Evolutionary conservation across 1,140 invertebrate species (phyloP).

Genomic region (Tetramorium simillimum): DNA sequence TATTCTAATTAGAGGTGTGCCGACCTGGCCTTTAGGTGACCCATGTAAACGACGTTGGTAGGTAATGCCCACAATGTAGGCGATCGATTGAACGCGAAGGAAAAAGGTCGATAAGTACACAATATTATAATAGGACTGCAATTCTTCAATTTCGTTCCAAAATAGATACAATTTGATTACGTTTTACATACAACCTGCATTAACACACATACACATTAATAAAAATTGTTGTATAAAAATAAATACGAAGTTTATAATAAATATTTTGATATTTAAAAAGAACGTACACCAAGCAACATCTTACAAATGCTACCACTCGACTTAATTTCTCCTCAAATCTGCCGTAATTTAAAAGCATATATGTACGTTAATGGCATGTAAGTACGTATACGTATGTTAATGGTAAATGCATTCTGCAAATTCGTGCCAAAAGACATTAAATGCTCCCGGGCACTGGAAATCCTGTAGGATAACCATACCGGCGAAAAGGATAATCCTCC

Average conservation of each 20-base stretch:
- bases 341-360: background rate
- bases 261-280: background rate
- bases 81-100: slow-evolving; percentile 9
- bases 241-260: background rate
- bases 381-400: background rate
- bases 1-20: slow-evolving; percentile 72
- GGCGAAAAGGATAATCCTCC: slow-evolving; percentile 52
- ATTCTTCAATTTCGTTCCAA: background rate
- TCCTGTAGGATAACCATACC: slow-evolving; percentile 29
- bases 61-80: slow-evolving; percentile 37
- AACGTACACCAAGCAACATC: background rate
- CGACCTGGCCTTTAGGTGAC: slow-evolving; percentile 52
- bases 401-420: slow-evolving; percentile 12
- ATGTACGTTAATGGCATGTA: background rate
- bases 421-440: background rate
- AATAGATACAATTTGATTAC: background rate
- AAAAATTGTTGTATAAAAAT: background rate
- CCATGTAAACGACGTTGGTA: slow-evolving; percentile 38
- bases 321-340: background rate
- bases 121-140: background rate
- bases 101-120: background rate
- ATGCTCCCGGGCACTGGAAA: background rate
- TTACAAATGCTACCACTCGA: background rate
- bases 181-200: background rate
- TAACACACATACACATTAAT: background rate